Percentiles rank a stretch among this genome's conserved stretches.
Conservation (phyloP, 2,888 invertebrate species). For the Spicauda simplicius region DNA sequence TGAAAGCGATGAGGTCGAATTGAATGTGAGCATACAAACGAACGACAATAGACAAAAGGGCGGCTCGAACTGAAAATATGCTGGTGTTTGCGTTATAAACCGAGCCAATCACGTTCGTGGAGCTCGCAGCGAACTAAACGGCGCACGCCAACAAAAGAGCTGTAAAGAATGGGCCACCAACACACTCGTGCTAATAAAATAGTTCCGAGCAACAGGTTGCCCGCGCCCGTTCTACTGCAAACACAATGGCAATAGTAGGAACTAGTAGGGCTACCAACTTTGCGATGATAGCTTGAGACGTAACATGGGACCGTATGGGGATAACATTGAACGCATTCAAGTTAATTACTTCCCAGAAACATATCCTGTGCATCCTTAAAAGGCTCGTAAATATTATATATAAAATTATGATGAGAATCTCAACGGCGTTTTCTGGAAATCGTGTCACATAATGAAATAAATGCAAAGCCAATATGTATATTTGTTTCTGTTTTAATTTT, state of each 20-base stretch:
- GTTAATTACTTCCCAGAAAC: no score
- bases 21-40: constrained; percentile 51
- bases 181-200: constrained; percentile 82
- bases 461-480: not conserved
- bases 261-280: constrained; percentile 49
- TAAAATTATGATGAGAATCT: no score
- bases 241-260: constrained; percentile 70
- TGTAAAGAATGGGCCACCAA: constrained; percentile 82
- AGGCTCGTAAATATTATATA: no score
- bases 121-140: constrained; percentile 73
- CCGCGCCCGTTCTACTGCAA: constrained; percentile 57
- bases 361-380: no score
- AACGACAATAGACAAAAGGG: constrained; percentile 54
- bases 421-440: no score
- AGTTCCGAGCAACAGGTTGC: constrained; percentile 81
- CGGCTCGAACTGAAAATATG: constrained; percentile 65
- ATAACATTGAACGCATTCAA: no score
- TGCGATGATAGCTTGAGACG: not conserved
- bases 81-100: constrained; percentile 71
- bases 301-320: no score
- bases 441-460: no score
- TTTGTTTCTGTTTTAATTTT: no score
- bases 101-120: constrained; percentile 71
- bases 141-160: constrained; percentile 75
- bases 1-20: constrained; percentile 41